phyloP scores from a whole-genome alignment of 2,797 vertebrate genomes.

The Lateolabrax maculatus region DNA sequence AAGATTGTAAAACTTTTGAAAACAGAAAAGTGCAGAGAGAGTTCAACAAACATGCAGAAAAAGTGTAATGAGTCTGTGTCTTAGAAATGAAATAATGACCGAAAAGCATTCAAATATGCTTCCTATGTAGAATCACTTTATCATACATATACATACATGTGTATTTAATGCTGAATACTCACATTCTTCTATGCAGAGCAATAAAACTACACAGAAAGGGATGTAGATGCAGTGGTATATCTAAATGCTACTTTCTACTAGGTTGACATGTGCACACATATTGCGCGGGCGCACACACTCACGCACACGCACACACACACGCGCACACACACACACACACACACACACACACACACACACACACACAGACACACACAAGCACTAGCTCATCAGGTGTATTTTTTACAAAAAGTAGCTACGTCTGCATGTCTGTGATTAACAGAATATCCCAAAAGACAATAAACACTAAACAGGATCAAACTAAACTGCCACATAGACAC shows the following conservation, averaged over 20 bases:
- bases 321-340: neutral
- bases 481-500: neutral
- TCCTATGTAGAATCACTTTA: neutral
- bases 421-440: neutral
- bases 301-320: no score
- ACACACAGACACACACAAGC: neutral
- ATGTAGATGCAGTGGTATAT: neutral
- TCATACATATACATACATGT: neutral
- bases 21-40: slow-evolving; percentile 10
- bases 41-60: slow-evolving; percentile 14
- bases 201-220: neutral
- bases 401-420: neutral
- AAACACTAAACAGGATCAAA: neutral
- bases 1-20: slow-evolving; percentile 18
- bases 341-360: neutral
- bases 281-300: neutral
- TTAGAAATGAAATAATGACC: neutral
- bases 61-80: neutral
- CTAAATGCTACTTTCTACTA: neutral
- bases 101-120: neutral
- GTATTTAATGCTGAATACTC: neutral
- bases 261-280: neutral
- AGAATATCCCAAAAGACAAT: neutral
- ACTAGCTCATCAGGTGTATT: neutral
- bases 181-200: neutral